These are phyloP conservation scores for Lepidocolaptes lacrymiger DNA, from an alignment of 2,797 vertebrate genomes.

Conservation along the genomic window DNA sequence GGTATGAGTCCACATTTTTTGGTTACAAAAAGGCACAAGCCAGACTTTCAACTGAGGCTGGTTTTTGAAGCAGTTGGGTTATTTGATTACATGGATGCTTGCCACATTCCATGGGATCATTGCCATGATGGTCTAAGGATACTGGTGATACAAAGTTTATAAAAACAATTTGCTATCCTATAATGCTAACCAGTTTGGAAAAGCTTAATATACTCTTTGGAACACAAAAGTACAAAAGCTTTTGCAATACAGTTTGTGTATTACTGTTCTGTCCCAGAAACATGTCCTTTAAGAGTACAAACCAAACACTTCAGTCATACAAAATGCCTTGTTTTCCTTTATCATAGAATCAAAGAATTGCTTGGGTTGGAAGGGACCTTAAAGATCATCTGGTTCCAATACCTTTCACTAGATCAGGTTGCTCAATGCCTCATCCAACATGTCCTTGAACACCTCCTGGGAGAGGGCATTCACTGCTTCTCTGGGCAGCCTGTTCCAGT, in stretches of 20 bases:
- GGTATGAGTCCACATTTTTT: background rate
- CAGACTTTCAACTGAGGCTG: background rate
- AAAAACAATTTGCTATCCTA: background rate
- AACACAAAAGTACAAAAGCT: background rate
- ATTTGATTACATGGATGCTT: background rate
- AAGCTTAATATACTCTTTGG: background rate
- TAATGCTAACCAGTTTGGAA: background rate
- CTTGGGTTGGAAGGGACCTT: background rate
- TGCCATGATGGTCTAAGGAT: background rate
- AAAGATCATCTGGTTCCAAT: background rate
- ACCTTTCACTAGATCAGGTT: background rate
- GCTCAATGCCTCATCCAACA: background rate
- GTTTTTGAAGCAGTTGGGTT: background rate
- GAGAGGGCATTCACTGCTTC: background rate
- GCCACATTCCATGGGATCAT: background rate
- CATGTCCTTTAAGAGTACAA: background rate
- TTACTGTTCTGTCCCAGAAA: background rate
- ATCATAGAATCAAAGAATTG: background rate
- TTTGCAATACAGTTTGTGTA: background rate
- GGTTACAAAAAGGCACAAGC: background rate
- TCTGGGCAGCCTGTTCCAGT: background rate
- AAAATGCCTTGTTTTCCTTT: background rate
- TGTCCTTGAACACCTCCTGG: background rate
- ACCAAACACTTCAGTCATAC: background rate
- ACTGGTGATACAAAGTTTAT: background rate